Evolutionary conservation across 2,888 invertebrate genomes (phyloP), one percentile per base, ranked within the genome.

Genomic region (Tinea pellionella): DNA sequence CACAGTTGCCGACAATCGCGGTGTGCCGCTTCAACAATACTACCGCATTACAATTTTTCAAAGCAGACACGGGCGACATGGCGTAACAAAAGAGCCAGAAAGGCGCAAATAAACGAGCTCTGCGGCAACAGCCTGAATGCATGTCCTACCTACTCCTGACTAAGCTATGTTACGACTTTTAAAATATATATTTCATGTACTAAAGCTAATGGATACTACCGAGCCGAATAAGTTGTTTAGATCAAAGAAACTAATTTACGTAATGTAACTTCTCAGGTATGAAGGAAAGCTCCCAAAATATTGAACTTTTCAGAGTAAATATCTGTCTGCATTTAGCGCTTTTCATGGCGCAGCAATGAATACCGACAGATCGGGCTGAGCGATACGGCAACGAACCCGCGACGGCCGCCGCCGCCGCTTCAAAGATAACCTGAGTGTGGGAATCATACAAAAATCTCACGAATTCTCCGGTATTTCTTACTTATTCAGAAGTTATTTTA

Each of bases 21-120:
- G 74, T 73, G 74, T 72, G 74, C 74, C 74, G 75, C 68, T 71
- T 77, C 74, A 75, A 82, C 84, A 80, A 80, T 78, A 72, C 77
- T 71, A 78, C 77, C 77, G 78, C 79, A 83, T 82, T 80, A 84
- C 84, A 84, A 83, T 84, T 85, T 86, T 84, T 82, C 82, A 82
- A 80, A 80, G 78, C 83, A 80, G 81, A 82, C 78, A 81, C 77
- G 78, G 72, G 78, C 83, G 78, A 80, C 81, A 77, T 75, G 74
- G 78, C 78, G 71, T 77, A 84, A 85, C 84, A 85, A 86, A 82
- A 80, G 84, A 81, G 79, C 76, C 78, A 77, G 78, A 75, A 83
- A 84, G 80, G 80, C 78, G 78, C 81, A 82, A 82, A 83, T 82
- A 83, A 84, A 82, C 81, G 82, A 81, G 80, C 79, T 71, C 72